Base-by-base conservation (phyloP, 2,797 vertebrate genomes). In the Etheostoma perlongum region DNA sequence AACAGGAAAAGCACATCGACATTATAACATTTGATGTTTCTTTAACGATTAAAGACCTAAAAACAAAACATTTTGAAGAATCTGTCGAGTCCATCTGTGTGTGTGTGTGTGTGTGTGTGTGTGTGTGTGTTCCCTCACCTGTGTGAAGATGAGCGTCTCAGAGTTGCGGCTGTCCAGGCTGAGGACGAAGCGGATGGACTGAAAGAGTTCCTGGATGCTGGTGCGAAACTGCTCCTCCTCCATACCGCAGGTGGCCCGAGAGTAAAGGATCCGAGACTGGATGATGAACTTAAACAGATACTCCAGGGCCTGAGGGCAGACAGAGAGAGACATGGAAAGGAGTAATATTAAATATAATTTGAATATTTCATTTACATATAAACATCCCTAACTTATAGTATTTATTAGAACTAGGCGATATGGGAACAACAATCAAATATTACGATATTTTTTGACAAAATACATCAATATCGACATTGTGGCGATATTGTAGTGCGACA, bases 241-340 rank as follows among this genome's bases (percentile, higher is more conserved):
- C 97, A 98, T 95, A 0, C 98, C 98, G 12, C 98, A 97, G 1
- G 98, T 99, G 82, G 98, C 98, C 79, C 98, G 95, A 12, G 98
- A 98, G 93, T 99, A 99, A 60, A 99, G 95, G 92, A 97, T 96
- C 47, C 98, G 96, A 11, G 98, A 99, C 94, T 99, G 98, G 63
- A 99, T 95, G 77, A 99, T 99, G 88, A 99, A 99, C 95, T 99
- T 99, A 84, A 99, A 99, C 84, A 99, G 95, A 83, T 99, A 99
- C 92, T 99, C 98, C 92, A 99, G 92, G 15, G 98, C 98, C 98
- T 99, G 94, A 0, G 33, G 44, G 10, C 27, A 40, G 2, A 40
- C 36, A 40, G 2, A 40, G 36, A 36, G 2, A 36, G 2, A 36
- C 36, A 36, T 36, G 36, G 36, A 36, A 9, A 10, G 36, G 36